A percentile compares a stretch with the other conserved stretches of the same genome.
Conservation (phyloP, 2,888 invertebrate species). For the Meandrusa payeni region DNA sequence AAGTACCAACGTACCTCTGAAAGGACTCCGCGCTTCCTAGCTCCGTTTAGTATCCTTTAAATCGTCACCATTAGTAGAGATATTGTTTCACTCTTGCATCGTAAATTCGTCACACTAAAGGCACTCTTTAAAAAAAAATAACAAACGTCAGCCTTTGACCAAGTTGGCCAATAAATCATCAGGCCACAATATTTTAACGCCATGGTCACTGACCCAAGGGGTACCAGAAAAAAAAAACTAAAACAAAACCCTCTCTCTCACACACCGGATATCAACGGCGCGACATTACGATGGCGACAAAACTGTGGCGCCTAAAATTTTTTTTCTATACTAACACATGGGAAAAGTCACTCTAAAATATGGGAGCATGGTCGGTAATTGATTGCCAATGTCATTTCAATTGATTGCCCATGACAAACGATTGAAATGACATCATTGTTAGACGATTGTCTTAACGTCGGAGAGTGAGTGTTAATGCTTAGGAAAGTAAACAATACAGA, state of each 20-base stretch:
- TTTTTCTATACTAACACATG: constrained; percentile 31
- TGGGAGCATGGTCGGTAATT: constrained; percentile 8
- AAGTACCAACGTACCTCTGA: too few species aligned
- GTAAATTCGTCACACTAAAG: too few species aligned
- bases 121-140: constrained; percentile 36
- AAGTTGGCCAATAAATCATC: constrained; percentile 60
- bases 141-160: constrained; percentile 38
- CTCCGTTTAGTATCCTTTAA: too few species aligned
- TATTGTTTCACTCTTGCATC: too few species aligned
- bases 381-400: constrained; percentile 8
- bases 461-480: neutral
- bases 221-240: constrained; percentile 37
- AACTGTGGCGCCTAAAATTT: constrained; percentile 64
- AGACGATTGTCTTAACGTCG: constrained; percentile 23
- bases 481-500: constrained; percentile 3
- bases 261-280: constrained; percentile 70
- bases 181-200: constrained; percentile 53
- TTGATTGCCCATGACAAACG: constrained; percentile 22
- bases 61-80: too few species aligned
- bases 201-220: constrained; percentile 57
- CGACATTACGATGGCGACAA: constrained; percentile 67
- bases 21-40: too few species aligned
- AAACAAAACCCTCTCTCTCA: constrained; percentile 34
- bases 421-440: constrained; percentile 35
- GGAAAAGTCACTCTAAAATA: neutral